Evolutionary conservation across 30 jellyfish, hydroid and myxozoan genomes (phyloP), one percentile per base, ranked within the genome.

Genomic region (Euphysa ruthae): DNA sequence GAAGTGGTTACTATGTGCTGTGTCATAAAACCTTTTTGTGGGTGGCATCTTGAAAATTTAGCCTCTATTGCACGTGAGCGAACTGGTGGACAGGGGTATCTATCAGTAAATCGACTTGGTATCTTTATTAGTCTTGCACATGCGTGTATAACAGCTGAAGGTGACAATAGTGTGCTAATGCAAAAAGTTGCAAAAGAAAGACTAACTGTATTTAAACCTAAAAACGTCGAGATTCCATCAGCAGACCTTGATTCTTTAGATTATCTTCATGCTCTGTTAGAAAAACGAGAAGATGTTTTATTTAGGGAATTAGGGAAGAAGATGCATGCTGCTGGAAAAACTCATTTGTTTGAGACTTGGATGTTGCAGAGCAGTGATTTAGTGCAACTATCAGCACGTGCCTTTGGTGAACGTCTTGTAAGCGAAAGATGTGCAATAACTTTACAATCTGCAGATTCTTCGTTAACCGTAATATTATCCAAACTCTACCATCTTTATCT

Each of bases 91-190:
- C 95, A 83, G 61, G 95, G 95, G 1, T 83, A 83, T 61, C 75
- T 83, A 22, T 83, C 95, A 4, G 80, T 83, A 26, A 83, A 83
- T 62, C 85, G 92, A 6, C 79, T 83, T 46, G 95, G 95, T 35
- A 78, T 60, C 22, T 83, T 74, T 66, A 75, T 83, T 20, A 76
- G 78, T 0, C 84, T 83, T 26, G 77, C 95, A 29, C 95, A 83
- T 49, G 95, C 95, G 14, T 84, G 93, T 22, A 83, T 83, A 72
- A 83, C 95, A 4, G 95, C 95, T 3, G 95, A 83, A 54, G 95
- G 95, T 8, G 95, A 83, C 72, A 83, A 83, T 42, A 55, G 93
- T 0, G 95, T 83, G 31, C 82, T 83, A 32, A 83, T 83, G 95
- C 95, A 83, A 69, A 83, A 83, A 42, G 95, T 83, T 22, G 92